A percentile compares a stretch with the other conserved stretches of the same genome.
Evolutionary conservation across 1,140 invertebrate species (phyloP).

Genomic region (Alviniconcha marisindica): DNA sequence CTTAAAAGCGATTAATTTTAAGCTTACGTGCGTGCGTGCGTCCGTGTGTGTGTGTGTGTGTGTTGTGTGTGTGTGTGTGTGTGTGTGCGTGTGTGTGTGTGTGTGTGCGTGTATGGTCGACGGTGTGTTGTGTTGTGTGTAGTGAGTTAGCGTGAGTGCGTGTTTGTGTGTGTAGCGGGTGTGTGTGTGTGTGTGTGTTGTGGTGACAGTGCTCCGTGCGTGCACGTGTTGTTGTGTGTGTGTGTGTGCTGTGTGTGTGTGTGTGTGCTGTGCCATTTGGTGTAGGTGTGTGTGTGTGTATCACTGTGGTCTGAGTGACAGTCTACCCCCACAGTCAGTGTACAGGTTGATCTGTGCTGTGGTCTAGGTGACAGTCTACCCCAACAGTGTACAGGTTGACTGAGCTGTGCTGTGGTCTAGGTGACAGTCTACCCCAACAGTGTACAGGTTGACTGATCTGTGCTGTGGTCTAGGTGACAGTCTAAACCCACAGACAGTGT

Average conservation of each 20-base stretch:
- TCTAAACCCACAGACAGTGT: conserved; percentile 51
- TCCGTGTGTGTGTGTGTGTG: not conserved
- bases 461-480: conserved; percentile 55
- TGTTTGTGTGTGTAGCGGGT: not conserved
- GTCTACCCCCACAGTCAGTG: conserved; percentile 51
- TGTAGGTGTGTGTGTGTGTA: conserved; percentile 32
- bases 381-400: not conserved
- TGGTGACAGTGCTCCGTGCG: no score
- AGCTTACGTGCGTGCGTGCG: not conserved
- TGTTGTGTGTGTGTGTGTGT: not conserved
- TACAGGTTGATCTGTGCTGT: not conserved
- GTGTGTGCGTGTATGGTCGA: no score
- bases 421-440: not conserved
- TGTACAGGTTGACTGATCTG: not conserved
- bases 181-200: not conserved
- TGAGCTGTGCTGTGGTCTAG: not conserved
- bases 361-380: no score
- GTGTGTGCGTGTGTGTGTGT: conserved; percentile 13
- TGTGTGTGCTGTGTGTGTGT: not conserved
- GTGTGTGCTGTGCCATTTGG: not conserved
- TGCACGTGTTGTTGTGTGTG: not conserved
- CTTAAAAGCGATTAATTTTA: not conserved
- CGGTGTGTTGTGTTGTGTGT: no score
- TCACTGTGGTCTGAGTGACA: conserved; percentile 50
- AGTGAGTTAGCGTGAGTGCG: no score